Evolutionary conservation across 2,888 invertebrate genomes (phyloP), one percentile per base, ranked within the genome.

Genomic region (Sipha maydis): DNA sequence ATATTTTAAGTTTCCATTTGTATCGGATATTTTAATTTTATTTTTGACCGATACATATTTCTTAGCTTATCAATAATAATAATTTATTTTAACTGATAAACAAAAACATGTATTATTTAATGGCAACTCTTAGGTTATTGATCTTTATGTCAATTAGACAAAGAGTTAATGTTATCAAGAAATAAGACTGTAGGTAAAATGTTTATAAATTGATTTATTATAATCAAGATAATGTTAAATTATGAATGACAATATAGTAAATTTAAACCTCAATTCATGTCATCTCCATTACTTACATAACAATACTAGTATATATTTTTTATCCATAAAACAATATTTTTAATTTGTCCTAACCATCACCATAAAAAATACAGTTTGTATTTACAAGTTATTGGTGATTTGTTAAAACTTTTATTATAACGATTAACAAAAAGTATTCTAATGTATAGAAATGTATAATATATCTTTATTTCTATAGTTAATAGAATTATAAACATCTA

Each of bases 11-110:
- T 38, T 76, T 84, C 11, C 9, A 56, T 85, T 31, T 85, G 85
- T 85, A 69, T 85, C 77, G 85, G 85, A 85, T 85, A 85, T 85
- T 69, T 85, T 54, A 1, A 41, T 78, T 69, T 78, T 69, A 54
- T 85, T 11, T 34, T 85, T 85, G 85, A 78, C 85, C 85, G 77
- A 78, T 85, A 85, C 85, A 76, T 67, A 48, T 38, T 67, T 34
- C 7, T 61, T 61, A 25, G 21, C 34, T 73, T 56, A 75, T 56
- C 25, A 73, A 34, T 73, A 83, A 41, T 73, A 48, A n/a, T 31
- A 31, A 56, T n/a, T 54, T 41, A 9, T 41, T 5, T 41, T 48
- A 48, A n/a, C 61, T 73, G 54, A 83, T 83, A n/a, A 69, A 28
- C n/a, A 67, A 67, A 67, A 67, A 9, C n/a, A 28, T 69, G 69